Evolutionary conservation across 2,113 vertebrate genomes (phyloP).

Genomic region (Chloebia gouldiae): DNA sequence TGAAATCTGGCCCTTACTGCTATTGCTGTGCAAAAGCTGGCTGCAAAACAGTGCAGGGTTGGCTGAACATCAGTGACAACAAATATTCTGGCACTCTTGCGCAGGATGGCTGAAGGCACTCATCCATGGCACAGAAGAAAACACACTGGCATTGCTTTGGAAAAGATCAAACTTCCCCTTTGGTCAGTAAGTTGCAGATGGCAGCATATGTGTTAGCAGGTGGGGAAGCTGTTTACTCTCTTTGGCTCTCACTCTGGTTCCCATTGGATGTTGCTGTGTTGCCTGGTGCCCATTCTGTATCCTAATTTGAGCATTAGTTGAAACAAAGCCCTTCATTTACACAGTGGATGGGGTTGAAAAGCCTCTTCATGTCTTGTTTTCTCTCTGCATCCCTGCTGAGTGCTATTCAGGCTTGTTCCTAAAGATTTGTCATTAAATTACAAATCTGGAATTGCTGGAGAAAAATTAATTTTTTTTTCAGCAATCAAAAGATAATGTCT

Average conservation of each 20-base stretch:
- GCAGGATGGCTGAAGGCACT: background rate
- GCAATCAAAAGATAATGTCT: background rate
- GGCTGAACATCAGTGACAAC: background rate
- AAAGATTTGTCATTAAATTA: background rate
- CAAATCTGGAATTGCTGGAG: background rate
- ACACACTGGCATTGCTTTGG: background rate
- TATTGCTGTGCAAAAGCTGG: background rate
- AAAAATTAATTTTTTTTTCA: background rate
- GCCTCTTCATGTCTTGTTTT: background rate
- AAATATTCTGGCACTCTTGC: background rate
- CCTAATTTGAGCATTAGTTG: background rate
- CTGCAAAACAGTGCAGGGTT: background rate
- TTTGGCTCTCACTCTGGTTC: background rate
- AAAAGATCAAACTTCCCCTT: background rate
- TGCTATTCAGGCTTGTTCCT: background rate
- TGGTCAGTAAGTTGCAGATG: slow-evolving; percentile 24
- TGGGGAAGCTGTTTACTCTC: slow-evolving; percentile 4
- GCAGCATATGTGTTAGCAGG: slow-evolving; percentile 17
- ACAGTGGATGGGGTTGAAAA: background rate
- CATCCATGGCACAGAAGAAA: background rate
- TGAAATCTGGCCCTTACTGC: background rate
- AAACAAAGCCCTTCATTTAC: background rate
- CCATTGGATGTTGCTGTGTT: background rate
- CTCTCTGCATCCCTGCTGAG: background rate
- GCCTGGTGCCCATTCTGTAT: background rate